Base-by-base conservation (phyloP, 2,888 invertebrate genomes). In the Dromius quadrimaculatus region DNA sequence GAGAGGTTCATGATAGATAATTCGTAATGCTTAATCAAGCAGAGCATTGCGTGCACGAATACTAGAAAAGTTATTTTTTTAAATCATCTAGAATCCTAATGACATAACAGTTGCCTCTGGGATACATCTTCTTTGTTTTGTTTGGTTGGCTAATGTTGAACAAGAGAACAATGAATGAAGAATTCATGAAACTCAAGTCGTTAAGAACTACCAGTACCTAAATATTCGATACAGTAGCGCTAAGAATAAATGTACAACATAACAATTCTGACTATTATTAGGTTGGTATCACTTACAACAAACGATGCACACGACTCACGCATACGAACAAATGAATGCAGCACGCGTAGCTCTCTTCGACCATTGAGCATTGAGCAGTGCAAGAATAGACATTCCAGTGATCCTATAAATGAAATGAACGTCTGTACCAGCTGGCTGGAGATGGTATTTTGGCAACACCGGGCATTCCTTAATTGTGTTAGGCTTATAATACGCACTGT, bases 381-480 rank as follows among this genome's bases (percentile, higher is more conserved):
- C 57, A 54, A 66, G 66, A 66, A 66, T 66, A 66, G 66, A 65
- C 66, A 66, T 66, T 66, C 66, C 17, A 41, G 57, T 11, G 66
- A 13, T 43, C 57, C 66, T 66, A 57, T 66, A 66, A 66, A 66
- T 66, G 66, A 66, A 66, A 66, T 38, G 54, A 66, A 66, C 54
- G 50, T 47, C 64, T 17, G 22, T 22, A 66, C 66, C 66, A 66
- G 57, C 66, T 66, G 66, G 45, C 36, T 15, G 19, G 15, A n/a
- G n/a, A 2, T 11, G 36, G 11, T 23, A 23, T 57, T 66, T 66
- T 66, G 54, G 66, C 57, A 54, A 66, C 41, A 64, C 22, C 38
- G 64, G 45, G 15, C 64, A 64, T 64, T 64, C 64, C 47, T 43
- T 45, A 64, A 32, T 43, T 43, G 43, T 28, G 45, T 23, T 11